Base-by-base conservation (phyloP, 2,888 invertebrate species). In the Cephalotes varians region DNA sequence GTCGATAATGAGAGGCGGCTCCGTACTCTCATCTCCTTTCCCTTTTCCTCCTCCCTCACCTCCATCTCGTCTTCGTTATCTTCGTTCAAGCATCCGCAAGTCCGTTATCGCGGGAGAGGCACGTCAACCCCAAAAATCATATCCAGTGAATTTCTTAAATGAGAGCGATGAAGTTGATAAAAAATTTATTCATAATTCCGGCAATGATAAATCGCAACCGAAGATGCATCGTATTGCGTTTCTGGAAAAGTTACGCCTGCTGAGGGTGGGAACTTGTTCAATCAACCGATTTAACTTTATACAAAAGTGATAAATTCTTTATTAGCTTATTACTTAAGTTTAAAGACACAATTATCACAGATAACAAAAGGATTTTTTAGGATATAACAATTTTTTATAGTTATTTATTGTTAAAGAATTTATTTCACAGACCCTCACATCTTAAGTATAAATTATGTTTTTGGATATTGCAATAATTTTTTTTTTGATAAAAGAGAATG, bases 1-100 rank as follows among this genome's bases (percentile, higher is more conserved):
- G 90, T 86, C 88, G 90, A 91, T 91, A 91, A 87, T 88, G 90
- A 88, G 90, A 87, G 85, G 76, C 87, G 83, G 83, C 85, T 85
- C 82, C 81, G 64, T 83, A 82, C 81, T 81, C 82, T 56, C 60
- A 34, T 44, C 54, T 18, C 31, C 25, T 69, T 44, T 67, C 44
- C 56, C 51, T 40, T 60, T 74, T 37, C n/a, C 21, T 31, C 10
- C n/a, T 49, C 25, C 40, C 21, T 40, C 25, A 4, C 21, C 40
- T 2, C 1, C 21, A 2, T 25, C 58, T 44, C 10, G 49, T 18
- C 25, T 44, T 34, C 31, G 31, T 84, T 85, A 82, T 71, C 79
- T 69, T 58, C 56, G 60, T 67, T 10, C 31, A 54, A 74, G 74
- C 69, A 79, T 76, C 71, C 83, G 15, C 51, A 9, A 21, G 31